A percentile compares a stretch with the other conserved stretches of the same genome.
Evolutionary conservation across 2,113 vertebrate species (phyloP).

Genomic region (Lepus americanus): DNA sequence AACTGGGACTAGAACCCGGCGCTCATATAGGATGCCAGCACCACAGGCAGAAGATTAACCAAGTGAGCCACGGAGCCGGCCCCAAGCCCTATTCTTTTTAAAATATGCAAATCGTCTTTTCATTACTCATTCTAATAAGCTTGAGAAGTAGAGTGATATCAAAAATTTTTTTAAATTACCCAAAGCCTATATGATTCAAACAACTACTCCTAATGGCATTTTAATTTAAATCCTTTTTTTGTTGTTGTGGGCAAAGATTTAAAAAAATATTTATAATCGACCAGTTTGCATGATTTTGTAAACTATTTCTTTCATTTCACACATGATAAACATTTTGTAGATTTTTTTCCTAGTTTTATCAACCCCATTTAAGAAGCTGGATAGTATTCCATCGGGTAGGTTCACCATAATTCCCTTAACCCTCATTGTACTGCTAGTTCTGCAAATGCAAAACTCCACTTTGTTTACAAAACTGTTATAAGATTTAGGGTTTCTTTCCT

Average conservation of each 20-base stretch:
- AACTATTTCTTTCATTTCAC: conserved; percentile 51
- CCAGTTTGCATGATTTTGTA: not conserved
- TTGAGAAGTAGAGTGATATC: conserved; percentile 52
- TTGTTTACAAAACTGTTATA: not conserved
- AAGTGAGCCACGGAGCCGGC: too few species aligned
- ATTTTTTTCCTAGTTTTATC: not conserved
- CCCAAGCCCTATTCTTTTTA: not conserved
- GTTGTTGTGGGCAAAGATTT: not conserved
- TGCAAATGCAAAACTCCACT: conserved; percentile 48
- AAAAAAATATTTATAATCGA: conserved; percentile 12
- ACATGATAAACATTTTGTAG: conserved; percentile 46
- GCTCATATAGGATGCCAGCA: too few species aligned
- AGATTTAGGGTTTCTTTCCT: conserved; percentile 25
- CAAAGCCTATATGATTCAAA: conserved; percentile 27
- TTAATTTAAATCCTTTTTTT: conserved; percentile 8
- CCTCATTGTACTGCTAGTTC: not conserved
- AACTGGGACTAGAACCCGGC: too few species aligned
- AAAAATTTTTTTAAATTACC: not conserved
- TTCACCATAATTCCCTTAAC: not conserved
- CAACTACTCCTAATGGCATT: not conserved
- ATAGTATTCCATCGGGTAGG: not conserved
- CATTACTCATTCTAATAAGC: conserved; percentile 1
- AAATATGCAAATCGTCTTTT: conserved; percentile 54
- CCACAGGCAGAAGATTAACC: too few species aligned
- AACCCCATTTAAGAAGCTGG: conserved; percentile 26